Percentiles rank a stretch among this genome's conserved stretches.
These are phyloP conservation scores for Dermatemys mawii DNA, from an alignment of 2,113 vertebrate species.

Conservation along the genomic window DNA sequence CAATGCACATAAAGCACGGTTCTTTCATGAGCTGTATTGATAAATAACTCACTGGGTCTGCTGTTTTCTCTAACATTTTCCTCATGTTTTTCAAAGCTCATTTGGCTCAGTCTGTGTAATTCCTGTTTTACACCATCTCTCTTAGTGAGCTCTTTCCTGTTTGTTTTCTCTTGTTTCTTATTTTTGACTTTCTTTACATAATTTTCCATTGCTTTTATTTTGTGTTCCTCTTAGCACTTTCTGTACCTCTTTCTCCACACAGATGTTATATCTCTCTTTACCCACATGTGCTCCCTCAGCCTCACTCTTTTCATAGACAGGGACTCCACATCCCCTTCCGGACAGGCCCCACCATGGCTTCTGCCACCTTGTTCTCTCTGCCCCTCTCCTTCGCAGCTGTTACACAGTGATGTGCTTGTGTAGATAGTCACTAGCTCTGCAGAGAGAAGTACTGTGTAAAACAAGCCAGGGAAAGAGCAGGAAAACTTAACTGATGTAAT, in stretches of 20 bases:
- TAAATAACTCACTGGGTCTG: background rate
- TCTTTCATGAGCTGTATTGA: background rate
- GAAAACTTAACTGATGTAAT: background rate
- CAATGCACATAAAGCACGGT: background rate
- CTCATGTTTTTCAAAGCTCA: background rate
- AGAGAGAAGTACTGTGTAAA: background rate
- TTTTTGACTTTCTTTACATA: background rate
- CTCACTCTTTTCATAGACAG: fast-evolving
- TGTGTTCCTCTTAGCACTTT: background rate
- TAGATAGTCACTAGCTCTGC: background rate
- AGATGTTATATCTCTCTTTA: background rate
- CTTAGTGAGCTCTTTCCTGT: background rate
- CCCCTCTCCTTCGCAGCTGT: background rate
- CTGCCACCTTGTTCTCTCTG: background rate
- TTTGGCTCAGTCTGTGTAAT: background rate
- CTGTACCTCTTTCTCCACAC: background rate
- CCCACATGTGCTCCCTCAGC: background rate
- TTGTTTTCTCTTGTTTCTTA: background rate
- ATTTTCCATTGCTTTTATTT: background rate
- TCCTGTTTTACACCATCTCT: background rate
- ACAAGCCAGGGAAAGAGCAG: background rate
- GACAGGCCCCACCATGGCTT: background rate
- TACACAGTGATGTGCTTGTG: background rate
- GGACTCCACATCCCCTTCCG: background rate
- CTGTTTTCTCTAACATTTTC: background rate